Base-by-base conservation (phyloP, 2,797 vertebrate genomes). In the Meriones psammophilus region DNA sequence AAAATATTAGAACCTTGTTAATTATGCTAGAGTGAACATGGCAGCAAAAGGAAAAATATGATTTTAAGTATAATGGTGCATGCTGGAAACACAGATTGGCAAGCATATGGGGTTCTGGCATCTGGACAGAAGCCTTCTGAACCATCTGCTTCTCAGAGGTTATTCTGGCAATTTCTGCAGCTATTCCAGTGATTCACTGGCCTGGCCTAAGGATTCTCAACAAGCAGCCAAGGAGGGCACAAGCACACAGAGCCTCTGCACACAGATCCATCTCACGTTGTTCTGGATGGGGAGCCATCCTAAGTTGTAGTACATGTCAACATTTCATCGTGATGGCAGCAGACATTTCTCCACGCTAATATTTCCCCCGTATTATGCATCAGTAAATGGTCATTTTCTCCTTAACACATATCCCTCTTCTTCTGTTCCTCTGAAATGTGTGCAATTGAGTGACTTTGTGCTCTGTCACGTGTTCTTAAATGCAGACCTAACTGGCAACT, bases 141-240 rank as follows among this genome's bases (percentile, higher is more conserved):
- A 78, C 98, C 98, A 98, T 98, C 98, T 98, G 98, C 92, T 98
- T 96, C 97, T 98, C 96, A 93, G 97, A 97, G 97, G 89, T 96
- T 90, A 84, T 96, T 97, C 83, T 94, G 98, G 97, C 94, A 96
- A 91, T 95, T 97, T 98, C 91, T 85, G 66, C 73, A 94, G 96
- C 62, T 76, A 26, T 97, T 97, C 96, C 96, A 98, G 86, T 96
- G 97, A 97, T 92, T 98, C 96, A 97, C 80, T 94, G 77, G 60
- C 97, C 95, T 97, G 92, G 90, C 60, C 71, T 96, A 92, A 97
- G 88, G n/a, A 46, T 54, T 71, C 95, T 96, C 86, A 97, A 96
- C 68, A 93, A 94, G 64, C 64, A 96, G 74, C 94, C 93, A n/a
- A 84, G 88, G 92, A 96, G 88, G 89, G 28, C 64, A 88, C 0